Evolutionary conservation across 2,797 vertebrate genomes (phyloP).

Genomic region (Heliangelus exortis): DNA sequence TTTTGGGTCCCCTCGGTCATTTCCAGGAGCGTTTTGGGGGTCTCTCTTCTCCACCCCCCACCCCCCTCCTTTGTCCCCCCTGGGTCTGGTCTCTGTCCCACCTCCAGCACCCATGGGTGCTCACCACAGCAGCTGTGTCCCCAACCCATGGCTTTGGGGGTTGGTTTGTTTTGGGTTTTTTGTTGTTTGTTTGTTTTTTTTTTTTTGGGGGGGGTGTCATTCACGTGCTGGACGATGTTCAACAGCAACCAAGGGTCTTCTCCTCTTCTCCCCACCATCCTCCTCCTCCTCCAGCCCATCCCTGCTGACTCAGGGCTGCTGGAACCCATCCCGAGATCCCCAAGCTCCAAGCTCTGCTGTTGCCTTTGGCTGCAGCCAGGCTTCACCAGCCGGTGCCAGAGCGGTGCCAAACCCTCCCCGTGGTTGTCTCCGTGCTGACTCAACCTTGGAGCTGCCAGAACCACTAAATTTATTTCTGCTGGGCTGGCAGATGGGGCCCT

Average conservation of each 20-base stretch:
- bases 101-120: too few relatives aligned
- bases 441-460: neutral
- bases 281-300: neutral
- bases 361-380: neutral
- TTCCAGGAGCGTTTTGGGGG: neutral
- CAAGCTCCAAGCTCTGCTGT: neutral
- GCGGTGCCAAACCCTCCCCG: neutral
- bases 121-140: too few relatives aligned
- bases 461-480: neutral
- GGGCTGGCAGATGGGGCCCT: neutral
- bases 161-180: too few relatives aligned
- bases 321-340: neutral
- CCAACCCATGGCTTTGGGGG: too few relatives aligned
- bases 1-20: neutral
- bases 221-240: too few relatives aligned
- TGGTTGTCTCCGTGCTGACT: neutral
- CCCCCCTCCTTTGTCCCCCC: too few relatives aligned
- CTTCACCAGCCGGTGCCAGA: rapidly evolving
- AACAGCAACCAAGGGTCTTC: too few relatives aligned
- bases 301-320: neutral
- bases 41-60: too few relatives aligned
- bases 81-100: too few relatives aligned
- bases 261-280: neutral
- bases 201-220: too few relatives aligned
- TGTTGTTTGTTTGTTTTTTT: too few relatives aligned